Evolutionary conservation across 2,113 vertebrate genomes (phyloP).

Genomic region (Chauna torquata): DNA sequence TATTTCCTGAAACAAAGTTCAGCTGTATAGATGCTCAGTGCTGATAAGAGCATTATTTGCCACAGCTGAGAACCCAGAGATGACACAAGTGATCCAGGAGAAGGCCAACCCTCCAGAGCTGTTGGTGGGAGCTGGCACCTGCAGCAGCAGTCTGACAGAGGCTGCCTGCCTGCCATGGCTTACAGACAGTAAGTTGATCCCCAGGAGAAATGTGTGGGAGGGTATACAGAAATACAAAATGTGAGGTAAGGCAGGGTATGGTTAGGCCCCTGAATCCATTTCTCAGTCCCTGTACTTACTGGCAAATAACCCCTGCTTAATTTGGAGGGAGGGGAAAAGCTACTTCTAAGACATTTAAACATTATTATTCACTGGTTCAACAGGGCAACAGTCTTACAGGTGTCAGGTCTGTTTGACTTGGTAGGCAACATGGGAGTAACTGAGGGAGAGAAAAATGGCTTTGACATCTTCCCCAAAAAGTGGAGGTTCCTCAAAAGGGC

Average conservation of each 20-base stretch:
- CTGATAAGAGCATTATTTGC: neutral
- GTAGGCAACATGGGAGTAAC: neutral
- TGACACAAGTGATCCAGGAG: neutral
- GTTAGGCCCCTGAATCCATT: neutral
- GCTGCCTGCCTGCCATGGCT: neutral
- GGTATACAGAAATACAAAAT: neutral
- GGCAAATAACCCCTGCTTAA: neutral
- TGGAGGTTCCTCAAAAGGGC: neutral
- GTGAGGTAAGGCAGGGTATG: neutral
- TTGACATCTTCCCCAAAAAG: neutral
- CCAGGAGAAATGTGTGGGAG: neutral
- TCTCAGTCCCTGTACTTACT: neutral
- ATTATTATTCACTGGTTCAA: neutral
- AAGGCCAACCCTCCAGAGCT: neutral
- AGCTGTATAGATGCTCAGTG: neutral
- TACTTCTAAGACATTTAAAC: neutral
- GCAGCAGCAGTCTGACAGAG: neutral
- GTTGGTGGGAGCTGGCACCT: neutral
- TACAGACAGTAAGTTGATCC: neutral
- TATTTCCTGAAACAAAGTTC: neutral
- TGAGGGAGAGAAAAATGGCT: neutral
- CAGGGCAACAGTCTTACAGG: neutral
- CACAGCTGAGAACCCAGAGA: neutral
- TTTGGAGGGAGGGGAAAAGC: neutral
- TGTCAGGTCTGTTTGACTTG: neutral